A percentile compares a stretch with the other conserved stretches of the same genome.
Evolutionary conservation across 2,113 vertebrate species (phyloP).

Genomic region (Gopherus flavomarginatus): DNA sequence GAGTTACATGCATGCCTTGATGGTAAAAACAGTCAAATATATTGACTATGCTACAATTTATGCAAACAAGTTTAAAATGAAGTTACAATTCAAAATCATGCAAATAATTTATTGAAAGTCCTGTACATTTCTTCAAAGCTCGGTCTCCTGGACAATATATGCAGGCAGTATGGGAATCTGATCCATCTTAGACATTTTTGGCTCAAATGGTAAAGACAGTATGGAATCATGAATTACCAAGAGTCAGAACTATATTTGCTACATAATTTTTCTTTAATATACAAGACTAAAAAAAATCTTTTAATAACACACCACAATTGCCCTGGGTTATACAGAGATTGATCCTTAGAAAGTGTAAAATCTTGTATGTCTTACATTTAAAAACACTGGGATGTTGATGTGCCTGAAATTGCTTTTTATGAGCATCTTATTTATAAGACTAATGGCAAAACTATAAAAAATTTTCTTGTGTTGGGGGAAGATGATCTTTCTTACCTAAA

Average conservation of each 20-base stretch:
- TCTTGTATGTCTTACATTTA: slow-evolving; percentile 47
- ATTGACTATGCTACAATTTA: background rate
- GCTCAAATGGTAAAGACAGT: slow-evolving; percentile 25
- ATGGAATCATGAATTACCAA: background rate
- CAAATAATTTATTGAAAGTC: background rate
- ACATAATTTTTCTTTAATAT: slow-evolving; percentile 58
- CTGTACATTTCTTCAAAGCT: background rate
- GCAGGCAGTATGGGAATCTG: background rate
- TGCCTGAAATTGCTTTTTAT: slow-evolving; percentile 44
- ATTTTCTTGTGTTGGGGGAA: background rate
- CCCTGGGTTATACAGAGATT: slow-evolving; percentile 57
- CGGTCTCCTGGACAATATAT: background rate
- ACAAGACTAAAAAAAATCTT: background rate
- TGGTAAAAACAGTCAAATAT: slow-evolving; percentile 3
- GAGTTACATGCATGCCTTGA: background rate
- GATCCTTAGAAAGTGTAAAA: slow-evolving; percentile 58
- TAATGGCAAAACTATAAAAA: background rate
- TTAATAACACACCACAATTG: slow-evolving; percentile 41
- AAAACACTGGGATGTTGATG: slow-evolving; percentile 30
- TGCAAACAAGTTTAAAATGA: slow-evolving; percentile 27
- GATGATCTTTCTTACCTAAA: background rate
- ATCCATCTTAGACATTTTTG: background rate
- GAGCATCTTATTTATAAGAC: background rate
- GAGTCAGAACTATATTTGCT: slow-evolving; percentile 53
- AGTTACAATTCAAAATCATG: slow-evolving; percentile 4